Base-by-base conservation (phyloP, 1,140 invertebrate species). In the Uloborus diversus region DNA sequence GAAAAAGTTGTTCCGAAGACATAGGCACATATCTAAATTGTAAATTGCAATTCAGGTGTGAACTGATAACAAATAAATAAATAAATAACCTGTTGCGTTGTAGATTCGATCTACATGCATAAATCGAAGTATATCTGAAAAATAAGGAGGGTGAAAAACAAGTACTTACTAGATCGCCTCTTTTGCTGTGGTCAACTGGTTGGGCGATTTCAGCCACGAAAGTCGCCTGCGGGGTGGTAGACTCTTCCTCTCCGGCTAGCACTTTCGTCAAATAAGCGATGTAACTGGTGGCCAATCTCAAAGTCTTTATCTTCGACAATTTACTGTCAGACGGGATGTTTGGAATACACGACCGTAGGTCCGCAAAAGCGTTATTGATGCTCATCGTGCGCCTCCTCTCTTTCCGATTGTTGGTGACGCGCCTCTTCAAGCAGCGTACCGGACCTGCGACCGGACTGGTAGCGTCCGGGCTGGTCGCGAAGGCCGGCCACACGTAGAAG, bases 291-390 rank as follows among this genome's bases (percentile, higher is more conserved):
- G 89, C 89, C 70, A 90, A 83, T 42, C 87, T 82, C 35, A 89
- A 82, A 11, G 89, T 89, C 83, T 89, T 89, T 32, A 89, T 89
- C 84, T 89, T 89, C 37, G 89, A 90, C 57, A 97, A 86, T 87
- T 98, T 98, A 0, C 96, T 98, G 85, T 98, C 96, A 0, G 93
- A 91, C 0, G 96, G 96, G 5, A 98, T 96, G 84, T 98, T 97
- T 0, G 97, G 97, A 83, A 99, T 98, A 85, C 95, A 94, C 75
- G 96, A 95, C 3, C 96, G 87, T 0, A 98, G 88, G 84, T 95
- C 93, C 0, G 94, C 92, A 85, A 98, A 99, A 0, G 96, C 96
- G 78, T 93, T 96, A 87, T 99, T 99, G 82, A 99, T 97, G 82
- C 93, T 96, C 86, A 95, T 93, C 0, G 96, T 99, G 70, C 90